These are phyloP conservation scores for Callyntrura guangdongensis DNA, from an alignment of 2,888 invertebrate species.

Conservation along the genomic window DNA sequence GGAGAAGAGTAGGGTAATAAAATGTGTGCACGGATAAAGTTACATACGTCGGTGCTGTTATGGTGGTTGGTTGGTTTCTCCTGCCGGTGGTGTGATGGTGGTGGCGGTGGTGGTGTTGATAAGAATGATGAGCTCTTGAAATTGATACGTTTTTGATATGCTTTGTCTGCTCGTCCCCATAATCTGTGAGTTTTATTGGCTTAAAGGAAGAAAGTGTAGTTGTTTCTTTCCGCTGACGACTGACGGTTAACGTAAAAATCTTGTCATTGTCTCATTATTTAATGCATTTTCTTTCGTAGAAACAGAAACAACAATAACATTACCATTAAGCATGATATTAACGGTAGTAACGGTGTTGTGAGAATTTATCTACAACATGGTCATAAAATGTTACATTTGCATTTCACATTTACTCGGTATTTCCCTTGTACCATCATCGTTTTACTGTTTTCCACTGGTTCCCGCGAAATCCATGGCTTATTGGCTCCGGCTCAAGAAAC, in stretches of 20 bases:
- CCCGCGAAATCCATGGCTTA: background rate
- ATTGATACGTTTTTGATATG: slow-evolving; percentile 67
- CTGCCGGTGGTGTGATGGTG: background rate
- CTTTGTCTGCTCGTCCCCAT: background rate
- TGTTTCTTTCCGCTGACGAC: slow-evolving; percentile 24
- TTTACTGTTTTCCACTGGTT: background rate
- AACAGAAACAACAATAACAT: no score
- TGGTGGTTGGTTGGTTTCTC: slow-evolving; percentile 32
- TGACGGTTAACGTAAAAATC: no score
- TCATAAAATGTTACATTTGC: no score
- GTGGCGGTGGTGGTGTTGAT: slow-evolving; percentile 60
- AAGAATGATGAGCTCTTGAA: slow-evolving; percentile 74
- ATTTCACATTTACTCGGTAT: background rate
- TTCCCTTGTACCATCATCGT: no score
- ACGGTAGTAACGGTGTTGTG: background rate
- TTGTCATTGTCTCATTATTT: no score
- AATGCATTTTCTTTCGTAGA: no score
- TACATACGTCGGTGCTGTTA: background rate
- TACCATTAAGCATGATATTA: no score
- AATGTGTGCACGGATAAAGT: slow-evolving; percentile 43
- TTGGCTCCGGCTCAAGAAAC: background rate
- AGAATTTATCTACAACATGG: background rate
- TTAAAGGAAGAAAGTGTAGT: slow-evolving; percentile 4
- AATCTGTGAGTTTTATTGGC: slow-evolving; percentile 56
- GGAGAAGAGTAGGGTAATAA: slow-evolving; percentile 48